Evolutionary conservation across 1,140 invertebrate genomes (phyloP), one percentile per base, ranked within the genome.

Genomic region (Drosophila oshimai): DNA sequence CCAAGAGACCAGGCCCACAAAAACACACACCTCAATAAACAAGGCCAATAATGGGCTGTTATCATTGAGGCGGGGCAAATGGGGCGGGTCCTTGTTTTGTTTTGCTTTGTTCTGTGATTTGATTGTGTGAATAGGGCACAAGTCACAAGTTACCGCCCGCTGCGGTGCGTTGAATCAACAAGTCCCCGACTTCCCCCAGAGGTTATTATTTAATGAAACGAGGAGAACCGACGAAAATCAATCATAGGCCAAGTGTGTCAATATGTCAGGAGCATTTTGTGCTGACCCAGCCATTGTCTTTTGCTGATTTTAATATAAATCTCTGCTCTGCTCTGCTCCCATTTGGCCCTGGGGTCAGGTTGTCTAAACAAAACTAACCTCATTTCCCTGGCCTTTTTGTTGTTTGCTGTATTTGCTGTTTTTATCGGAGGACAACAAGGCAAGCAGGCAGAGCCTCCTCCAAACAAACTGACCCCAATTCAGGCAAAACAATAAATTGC

Each of bases 281-380:
- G 77, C 72, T 72, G 77, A 80, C 72, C 77, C 67, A 54, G 33
- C 28, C 47, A 31, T 53, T 79, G 75, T 62, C 45, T 57, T 65
- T 76, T 44, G 39, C 17, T 31, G 26, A 41, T 50, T 62, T 64
- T 71, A 61, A 54, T 76, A 58, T 55, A 29, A 17, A 49, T 22
- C 22, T 49, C 24, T 41, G 20, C 42, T 45, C 18, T 60, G 13
- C 10, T 20, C 47, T 55, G 54, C 53, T 60, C 42, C 39, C 34
- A 55, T 61, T 49, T 55, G 51, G 68, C 50, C 61, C 39, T 57
- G 41, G 44, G 71, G 58, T 49, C 65, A 80, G 75, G 75, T 53
- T 80, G 71, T 86, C 80, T 80, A 86, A 86, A 86, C 81, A 86
- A 60, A 86, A 41, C 44, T 80, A 86, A 86, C 80, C 80, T 87